Percentiles rank a stretch among this genome's conserved stretches.
These are phyloP conservation scores for Amiota communis DNA, from an alignment of 2,888 invertebrate species.

Conservation along the genomic window DNA sequence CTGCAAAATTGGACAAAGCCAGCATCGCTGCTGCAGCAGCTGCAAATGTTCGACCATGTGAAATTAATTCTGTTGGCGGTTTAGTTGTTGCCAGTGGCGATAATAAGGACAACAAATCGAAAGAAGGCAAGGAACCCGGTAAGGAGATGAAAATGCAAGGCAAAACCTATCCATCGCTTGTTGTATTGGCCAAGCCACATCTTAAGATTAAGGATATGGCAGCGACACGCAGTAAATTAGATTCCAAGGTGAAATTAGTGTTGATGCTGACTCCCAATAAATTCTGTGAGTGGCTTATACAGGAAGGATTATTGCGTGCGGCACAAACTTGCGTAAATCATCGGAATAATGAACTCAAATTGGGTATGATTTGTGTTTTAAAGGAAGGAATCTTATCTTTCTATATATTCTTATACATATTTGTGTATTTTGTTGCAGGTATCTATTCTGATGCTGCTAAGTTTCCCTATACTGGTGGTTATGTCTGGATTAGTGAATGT, in stretches of 20 bases:
- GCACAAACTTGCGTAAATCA: slow-evolving; percentile 86
- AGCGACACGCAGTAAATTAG: slow-evolving; percentile 78
- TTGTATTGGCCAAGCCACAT: slow-evolving; percentile 87
- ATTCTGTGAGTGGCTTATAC: slow-evolving; percentile 92
- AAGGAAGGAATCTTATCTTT: not conserved
- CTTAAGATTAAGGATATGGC: slow-evolving; percentile 81
- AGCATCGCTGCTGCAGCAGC: slow-evolving; percentile 35
- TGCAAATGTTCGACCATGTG: slow-evolving; percentile 77
- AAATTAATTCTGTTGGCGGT: slow-evolving; percentile 83
- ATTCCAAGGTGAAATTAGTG: slow-evolving; percentile 87
- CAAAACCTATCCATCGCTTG: slow-evolving; percentile 89
- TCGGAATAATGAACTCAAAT: slow-evolving; percentile 80
- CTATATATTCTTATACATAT: not conserved
- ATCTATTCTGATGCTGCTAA: slow-evolving; percentile 90
- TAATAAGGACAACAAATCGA: slow-evolving; percentile 73
- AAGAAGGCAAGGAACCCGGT: slow-evolving; percentile 78
- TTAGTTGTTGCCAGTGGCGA: slow-evolving; percentile 78
- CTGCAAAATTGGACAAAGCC: slow-evolving; percentile 32
- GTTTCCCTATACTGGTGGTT: slow-evolving; percentile 90
- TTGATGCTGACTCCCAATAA: slow-evolving; percentile 87
- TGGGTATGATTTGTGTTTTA: slow-evolving; percentile 74
- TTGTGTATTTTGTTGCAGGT: slow-evolving; percentile 72
- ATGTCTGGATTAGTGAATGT: slow-evolving; percentile 92
- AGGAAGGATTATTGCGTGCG: slow-evolving; percentile 85
- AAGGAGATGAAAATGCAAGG: slow-evolving; percentile 84